phyloP scores from a whole-genome alignment of 2,888 invertebrate species.

The Dicranocentrus wangi region DNA sequence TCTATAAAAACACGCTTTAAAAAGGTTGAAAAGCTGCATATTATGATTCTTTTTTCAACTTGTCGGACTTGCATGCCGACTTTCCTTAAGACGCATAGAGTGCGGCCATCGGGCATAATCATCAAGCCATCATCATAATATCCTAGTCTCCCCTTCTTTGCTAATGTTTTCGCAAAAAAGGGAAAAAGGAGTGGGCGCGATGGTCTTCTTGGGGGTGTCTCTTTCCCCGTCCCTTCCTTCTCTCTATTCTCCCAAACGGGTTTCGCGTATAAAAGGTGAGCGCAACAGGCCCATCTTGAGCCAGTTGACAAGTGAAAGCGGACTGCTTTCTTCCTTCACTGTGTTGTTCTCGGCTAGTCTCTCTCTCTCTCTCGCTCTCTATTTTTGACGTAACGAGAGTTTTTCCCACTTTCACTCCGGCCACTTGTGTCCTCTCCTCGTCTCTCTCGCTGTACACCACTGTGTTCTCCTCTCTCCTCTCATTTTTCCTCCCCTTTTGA shows the following conservation, averaged over 20 bases:
- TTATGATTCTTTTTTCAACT: too few species aligned
- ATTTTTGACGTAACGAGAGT: not conserved
- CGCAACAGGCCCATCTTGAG: slow-evolving; percentile 65
- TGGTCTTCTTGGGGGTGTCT: slow-evolving; percentile 40
- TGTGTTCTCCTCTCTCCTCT: too few species aligned
- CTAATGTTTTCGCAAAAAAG: not conserved
- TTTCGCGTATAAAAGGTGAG: slow-evolving; percentile 65
- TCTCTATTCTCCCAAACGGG: too few species aligned
- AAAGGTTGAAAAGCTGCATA: too few species aligned
- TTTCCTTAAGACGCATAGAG: too few species aligned
- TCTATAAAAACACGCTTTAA: too few species aligned
- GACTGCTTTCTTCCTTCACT: not conserved
- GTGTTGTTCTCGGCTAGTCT: not conserved
- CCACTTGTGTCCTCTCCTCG: not conserved
- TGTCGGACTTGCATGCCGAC: too few species aligned
- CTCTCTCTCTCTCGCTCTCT: not conserved
- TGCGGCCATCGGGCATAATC: too few species aligned
- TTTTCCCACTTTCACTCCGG: not conserved
- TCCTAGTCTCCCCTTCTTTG: too few species aligned
- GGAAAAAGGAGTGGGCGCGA: slow-evolving; percentile 49
- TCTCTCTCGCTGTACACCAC: too few species aligned
- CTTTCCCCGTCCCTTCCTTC: not conserved
- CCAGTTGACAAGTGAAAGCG: slow-evolving; percentile 45
- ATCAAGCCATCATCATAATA: too few species aligned
- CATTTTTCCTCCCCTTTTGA: too few species aligned